Conservation (phyloP, 2,113 vertebrate species). For the Ginglymostoma cirratum region DNA sequence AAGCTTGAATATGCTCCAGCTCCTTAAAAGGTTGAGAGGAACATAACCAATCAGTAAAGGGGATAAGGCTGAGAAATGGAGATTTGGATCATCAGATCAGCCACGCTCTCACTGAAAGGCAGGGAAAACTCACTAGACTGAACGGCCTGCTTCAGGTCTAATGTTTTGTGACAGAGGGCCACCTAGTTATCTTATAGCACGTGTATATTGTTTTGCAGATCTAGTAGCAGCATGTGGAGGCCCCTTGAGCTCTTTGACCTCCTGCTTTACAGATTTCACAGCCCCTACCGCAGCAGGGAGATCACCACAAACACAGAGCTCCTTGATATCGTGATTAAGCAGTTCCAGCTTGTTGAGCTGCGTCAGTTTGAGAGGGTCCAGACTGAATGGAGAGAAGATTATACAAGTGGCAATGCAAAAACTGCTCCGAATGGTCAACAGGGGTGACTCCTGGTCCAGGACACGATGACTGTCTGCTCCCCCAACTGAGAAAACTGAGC, state of each 20-base stretch:
- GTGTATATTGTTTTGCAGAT: neutral
- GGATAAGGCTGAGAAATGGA: too few relatives aligned
- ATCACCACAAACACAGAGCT: neutral
- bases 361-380: neutral
- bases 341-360: neutral
- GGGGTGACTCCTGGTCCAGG: neutral
- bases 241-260: too few relatives aligned
- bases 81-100: too few relatives aligned
- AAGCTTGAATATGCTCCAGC: neutral
- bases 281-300: neutral
- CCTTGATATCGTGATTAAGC: neutral
- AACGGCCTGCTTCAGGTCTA: too few relatives aligned
- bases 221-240: too few relatives aligned
- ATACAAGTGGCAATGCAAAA: neutral
- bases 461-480: too few relatives aligned
- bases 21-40: neutral
- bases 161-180: neutral
- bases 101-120: too few relatives aligned
- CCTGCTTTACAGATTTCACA: neutral
- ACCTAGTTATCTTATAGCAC: neutral
- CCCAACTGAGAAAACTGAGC: neutral
- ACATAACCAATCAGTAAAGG: too few relatives aligned
- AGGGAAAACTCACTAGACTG: too few relatives aligned
- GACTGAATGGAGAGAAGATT: neutral
- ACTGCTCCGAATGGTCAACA: neutral